These are phyloP conservation scores for Lepidurus couesii DNA, from an alignment of 1,140 invertebrate species.

Conservation along the genomic window DNA sequence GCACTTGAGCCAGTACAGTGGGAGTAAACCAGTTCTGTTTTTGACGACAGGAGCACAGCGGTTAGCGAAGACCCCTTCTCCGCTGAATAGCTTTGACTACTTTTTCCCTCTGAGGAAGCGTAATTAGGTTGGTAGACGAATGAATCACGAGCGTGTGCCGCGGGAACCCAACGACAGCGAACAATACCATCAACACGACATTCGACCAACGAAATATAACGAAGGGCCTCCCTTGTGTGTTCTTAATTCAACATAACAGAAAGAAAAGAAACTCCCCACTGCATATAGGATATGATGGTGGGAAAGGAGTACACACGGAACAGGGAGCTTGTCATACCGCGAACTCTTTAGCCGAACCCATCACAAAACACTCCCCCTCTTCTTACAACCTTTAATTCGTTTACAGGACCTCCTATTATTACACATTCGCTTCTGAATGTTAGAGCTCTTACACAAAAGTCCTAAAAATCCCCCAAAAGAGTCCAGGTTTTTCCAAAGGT, in stretches of 20 bases:
- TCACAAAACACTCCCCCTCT: no score
- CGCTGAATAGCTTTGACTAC: background rate
- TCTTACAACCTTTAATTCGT: no score
- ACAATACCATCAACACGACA: background rate
- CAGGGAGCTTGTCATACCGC: no score
- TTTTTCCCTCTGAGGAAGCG: background rate
- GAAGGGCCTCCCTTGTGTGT: background rate
- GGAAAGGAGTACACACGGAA: no score
- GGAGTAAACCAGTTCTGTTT: background rate
- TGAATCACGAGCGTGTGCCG: background rate
- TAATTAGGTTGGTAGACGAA: background rate
- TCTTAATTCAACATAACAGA: background rate
- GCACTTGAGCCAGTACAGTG: background rate
- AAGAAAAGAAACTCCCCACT: no score
- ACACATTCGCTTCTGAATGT: no score
- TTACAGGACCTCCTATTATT: no score
- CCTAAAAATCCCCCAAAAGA: no score
- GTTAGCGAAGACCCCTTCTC: background rate
- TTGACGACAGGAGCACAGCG: constrained; percentile 13
- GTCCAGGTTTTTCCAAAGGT: no score
- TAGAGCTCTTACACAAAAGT: no score
- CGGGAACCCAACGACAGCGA: background rate
- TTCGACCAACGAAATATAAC: background rate
- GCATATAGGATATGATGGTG: no score
- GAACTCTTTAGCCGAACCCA: no score